Evolutionary conservation across 2,797 vertebrate species (phyloP).

Genomic region (Podarcis siculus): DNA sequence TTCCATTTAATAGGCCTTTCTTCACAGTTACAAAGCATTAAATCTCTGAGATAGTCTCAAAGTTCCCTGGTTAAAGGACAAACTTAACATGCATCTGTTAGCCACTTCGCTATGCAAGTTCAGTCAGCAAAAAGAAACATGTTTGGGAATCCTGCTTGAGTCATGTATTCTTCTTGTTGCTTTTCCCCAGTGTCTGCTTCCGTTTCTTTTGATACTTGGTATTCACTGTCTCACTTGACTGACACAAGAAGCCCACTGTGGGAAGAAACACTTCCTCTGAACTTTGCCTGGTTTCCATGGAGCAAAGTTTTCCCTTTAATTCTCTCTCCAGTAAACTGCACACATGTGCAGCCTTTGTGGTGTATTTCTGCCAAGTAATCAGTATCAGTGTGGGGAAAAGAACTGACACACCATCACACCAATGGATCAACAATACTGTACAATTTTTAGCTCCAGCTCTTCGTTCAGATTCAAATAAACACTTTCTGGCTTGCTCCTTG

Average conservation of each 20-base stretch:
- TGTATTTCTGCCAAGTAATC: background rate
- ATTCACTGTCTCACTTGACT: conserved; percentile 71
- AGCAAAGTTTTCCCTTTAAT: conserved; percentile 59
- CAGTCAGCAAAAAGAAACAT: background rate
- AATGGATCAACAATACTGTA: background rate
- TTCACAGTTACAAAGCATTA: background rate
- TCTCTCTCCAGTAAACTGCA: background rate
- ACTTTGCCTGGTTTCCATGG: conserved; percentile 71
- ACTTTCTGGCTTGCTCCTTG: background rate
- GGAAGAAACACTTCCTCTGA: conserved; percentile 58
- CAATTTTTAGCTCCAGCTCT: background rate
- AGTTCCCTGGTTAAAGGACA: background rate
- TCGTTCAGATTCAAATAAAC: background rate
- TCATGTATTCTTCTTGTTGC: background rate
- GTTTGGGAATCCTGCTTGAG: background rate
- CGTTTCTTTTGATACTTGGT: conserved; percentile 59
- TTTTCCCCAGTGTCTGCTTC: background rate
- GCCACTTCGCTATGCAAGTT: background rate
- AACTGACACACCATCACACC: background rate
- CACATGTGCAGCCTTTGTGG: background rate
- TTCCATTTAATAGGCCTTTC: background rate
- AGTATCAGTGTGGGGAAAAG: background rate
- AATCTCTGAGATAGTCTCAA: background rate
- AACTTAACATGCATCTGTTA: background rate
- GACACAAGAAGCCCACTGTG: conserved; percentile 72